phyloP scores from a whole-genome alignment of 2,888 invertebrate genomes.

The Actias luna region DNA sequence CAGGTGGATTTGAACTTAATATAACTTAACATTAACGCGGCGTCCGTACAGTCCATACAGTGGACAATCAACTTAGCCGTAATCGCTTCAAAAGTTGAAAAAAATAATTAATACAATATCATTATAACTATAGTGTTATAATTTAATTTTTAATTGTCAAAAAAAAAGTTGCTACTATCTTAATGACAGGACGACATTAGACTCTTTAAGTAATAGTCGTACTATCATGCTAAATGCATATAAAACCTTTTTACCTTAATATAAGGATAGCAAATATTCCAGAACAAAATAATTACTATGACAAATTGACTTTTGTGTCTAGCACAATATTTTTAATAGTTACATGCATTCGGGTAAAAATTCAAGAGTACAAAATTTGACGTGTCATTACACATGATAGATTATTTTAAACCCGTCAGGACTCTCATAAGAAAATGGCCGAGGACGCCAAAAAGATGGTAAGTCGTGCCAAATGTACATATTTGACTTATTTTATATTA shows the following conservation, averaged over 20 bases:
- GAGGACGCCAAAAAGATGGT: conserved; percentile 47
- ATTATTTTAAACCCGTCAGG: conserved; percentile 5
- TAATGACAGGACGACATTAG: no score
- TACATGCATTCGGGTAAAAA: background rate
- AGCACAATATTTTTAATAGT: background rate
- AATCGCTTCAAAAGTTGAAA: no score
- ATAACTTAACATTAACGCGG: no score
- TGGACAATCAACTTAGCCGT: no score
- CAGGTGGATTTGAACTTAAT: no score
- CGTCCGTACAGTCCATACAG: no score
- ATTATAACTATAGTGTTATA: no score
- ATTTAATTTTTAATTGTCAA: no score
- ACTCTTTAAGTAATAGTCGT: no score
- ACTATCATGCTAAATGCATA: no score
- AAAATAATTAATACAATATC: no score
- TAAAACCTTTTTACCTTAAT: background rate
- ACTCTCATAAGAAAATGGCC: conserved; percentile 39
- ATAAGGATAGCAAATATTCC: background rate
- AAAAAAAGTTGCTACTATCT: no score
- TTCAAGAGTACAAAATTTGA: conserved; percentile 4
- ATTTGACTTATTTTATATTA: conserved; percentile 10
- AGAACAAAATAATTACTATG: conserved; percentile 3
- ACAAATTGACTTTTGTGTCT: background rate
- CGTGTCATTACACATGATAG: conserved; percentile 8
- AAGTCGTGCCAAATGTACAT: conserved; percentile 31